A percentile compares a stretch with the other conserved stretches of the same genome.
These are phyloP conservation scores for Ceyx margarethae DNA, from an alignment of 2,113 vertebrate genomes.

Conservation along the genomic window DNA sequence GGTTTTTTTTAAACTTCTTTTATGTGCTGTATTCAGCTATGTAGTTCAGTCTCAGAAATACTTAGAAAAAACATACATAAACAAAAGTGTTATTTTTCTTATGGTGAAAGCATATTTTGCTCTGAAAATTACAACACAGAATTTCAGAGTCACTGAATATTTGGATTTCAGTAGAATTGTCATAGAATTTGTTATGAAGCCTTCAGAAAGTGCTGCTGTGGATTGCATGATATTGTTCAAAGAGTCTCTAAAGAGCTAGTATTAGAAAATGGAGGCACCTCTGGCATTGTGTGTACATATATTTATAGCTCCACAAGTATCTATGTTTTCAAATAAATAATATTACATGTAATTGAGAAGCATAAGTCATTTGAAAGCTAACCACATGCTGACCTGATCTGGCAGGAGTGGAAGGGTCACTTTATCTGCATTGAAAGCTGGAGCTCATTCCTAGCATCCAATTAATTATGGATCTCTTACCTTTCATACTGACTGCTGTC, in stretches of 20 bases:
- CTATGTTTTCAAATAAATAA: neutral
- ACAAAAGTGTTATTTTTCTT: neutral
- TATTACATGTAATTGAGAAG: neutral
- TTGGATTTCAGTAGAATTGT: neutral
- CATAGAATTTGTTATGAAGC: neutral
- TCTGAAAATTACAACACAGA: neutral
- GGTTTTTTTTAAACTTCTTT: neutral
- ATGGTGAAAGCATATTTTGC: neutral
- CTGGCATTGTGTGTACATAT: neutral
- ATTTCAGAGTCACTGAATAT: neutral
- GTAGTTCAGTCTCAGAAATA: neutral
- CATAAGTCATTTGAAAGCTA: neutral
- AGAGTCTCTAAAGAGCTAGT: neutral
- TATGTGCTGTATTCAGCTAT: neutral
- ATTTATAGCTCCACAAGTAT: neutral
- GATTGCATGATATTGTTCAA: neutral
- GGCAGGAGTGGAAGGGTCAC: neutral
- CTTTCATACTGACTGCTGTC: neutral
- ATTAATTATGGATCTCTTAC: neutral
- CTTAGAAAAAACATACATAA: neutral
- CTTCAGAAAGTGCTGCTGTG: neutral
- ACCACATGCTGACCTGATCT: neutral
- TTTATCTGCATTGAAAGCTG: neutral
- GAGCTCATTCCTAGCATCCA: neutral
- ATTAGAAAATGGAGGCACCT: neutral